Base-by-base conservation (phyloP, 2,888 invertebrate species). In the Chymomyza procnemis region DNA sequence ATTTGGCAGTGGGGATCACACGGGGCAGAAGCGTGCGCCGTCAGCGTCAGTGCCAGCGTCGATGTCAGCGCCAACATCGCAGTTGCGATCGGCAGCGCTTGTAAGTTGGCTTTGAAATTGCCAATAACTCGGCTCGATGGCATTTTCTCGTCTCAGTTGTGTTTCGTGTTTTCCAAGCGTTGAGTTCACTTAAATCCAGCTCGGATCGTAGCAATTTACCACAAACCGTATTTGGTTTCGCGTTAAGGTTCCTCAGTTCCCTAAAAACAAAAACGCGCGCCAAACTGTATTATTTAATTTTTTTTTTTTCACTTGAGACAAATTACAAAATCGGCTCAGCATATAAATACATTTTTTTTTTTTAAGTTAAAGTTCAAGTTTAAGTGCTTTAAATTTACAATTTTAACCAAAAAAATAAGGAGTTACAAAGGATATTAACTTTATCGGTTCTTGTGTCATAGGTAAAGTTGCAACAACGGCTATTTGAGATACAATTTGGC, bases 121-220 rank as follows among this genome's bases (percentile, higher is more conserved):
- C 83, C 87, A 85, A 88, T 84, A 84, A 88, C 84, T 82, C 85
- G 80, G 76, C 80, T 64, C 60, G 80, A 79, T 78, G 76, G 76
- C 72, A 73, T 76, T 71, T 74, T 76, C 85, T 86, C 58, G 64
- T 69, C 84, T 84, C 85, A 89, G 90, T 89, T 82, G 80, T 80
- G 75, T 76, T 89, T 87, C 87, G 87, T 76, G 82, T 83, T 77
- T n/a, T 82, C 69, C 75, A 71, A 84, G 78, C 80, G 89, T 75
- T 69, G 76, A 75, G 87, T 78, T 78, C 77, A 83, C 59, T 58
- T 48, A 47, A 46, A 41, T 18, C 16, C 16, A 12, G 46, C 47
- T 55, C 18, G 52, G 14, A 59, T 66, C 50, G 26, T n/a, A 26
- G 26, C 26, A 46, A 16, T 46, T 16, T n/a, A n/a, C n/a, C n/a